These are phyloP conservation scores for Cebidichthys violaceus DNA, from an alignment of 2,113 vertebrate genomes.

Conservation along the genomic window DNA sequence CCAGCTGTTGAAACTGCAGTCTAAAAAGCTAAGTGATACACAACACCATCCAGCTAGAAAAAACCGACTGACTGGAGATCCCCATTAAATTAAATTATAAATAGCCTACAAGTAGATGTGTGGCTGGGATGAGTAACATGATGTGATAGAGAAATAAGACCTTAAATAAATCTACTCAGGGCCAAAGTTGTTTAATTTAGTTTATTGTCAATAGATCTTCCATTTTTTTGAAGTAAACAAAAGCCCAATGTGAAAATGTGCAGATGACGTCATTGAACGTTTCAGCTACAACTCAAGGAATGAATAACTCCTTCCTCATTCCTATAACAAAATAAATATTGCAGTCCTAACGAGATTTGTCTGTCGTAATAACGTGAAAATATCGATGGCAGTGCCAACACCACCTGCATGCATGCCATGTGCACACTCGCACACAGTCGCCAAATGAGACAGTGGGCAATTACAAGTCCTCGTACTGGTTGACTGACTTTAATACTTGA, in stretches of 20 bases:
- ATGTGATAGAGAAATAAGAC: too few species aligned
- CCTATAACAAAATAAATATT: background rate
- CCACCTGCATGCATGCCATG: background rate
- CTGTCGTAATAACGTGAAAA: background rate
- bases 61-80: too few species aligned
- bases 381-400: conserved; percentile 43
- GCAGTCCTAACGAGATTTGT: background rate
- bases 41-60: background rate
- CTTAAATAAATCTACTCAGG: too few species aligned
- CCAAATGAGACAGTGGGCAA: conserved; percentile 56
- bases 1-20: background rate
- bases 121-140: too few species aligned
- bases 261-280: background rate
- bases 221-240: too few species aligned
- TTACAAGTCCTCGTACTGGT: conserved; percentile 53
- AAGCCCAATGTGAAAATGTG: too few species aligned
- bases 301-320: background rate
- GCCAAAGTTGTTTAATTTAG: too few species aligned
- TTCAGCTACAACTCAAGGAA: background rate
- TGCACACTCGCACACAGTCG: conserved; percentile 12
- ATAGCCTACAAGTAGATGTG: too few species aligned
- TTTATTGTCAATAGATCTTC: too few species aligned
- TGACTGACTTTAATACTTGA: conserved; percentile 75
- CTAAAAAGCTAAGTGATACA: background rate
- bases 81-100: too few species aligned